Evolutionary conservation across 2,888 invertebrate genomes (phyloP).

Genomic region (Schrankia costaestrigalis): DNA sequence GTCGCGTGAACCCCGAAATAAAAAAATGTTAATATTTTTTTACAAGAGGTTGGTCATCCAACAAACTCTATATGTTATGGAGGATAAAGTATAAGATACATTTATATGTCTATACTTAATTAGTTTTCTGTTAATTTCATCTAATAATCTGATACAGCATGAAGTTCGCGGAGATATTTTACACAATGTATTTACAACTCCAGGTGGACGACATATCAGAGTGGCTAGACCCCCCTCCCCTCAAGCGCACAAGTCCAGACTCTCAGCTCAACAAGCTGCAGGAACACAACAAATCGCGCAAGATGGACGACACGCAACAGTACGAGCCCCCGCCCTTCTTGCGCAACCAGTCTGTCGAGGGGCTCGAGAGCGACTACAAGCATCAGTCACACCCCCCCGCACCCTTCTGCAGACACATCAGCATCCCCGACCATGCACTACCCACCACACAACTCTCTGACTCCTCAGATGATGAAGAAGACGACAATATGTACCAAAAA

Average conservation of each 20-base stretch:
- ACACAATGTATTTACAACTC: background rate
- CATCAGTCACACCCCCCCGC: constrained; percentile 37
- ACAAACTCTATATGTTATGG: no score
- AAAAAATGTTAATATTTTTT: no score
- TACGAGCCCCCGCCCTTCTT: constrained; percentile 56
- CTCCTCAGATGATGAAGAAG: constrained; percentile 33
- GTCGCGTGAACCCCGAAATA: no score
- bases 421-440: constrained; percentile 46
- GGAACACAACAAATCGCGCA: constrained; percentile 36
- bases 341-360: constrained; percentile 72
- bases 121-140: no score
- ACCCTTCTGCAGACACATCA: constrained; percentile 56
- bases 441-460: constrained; percentile 20
- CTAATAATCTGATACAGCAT: no score
- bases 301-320: constrained; percentile 25
- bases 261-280: constrained; percentile 43
- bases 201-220: constrained; percentile 72
- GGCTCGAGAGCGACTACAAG: constrained; percentile 53
- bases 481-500: constrained; percentile 39
- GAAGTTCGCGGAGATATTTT: background rate
- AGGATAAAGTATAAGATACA: no score
- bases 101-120: no score
- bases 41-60: no score
- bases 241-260: constrained; percentile 56
- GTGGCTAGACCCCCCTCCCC: constrained; percentile 66